Evolutionary conservation across 2,113 vertebrate species (phyloP).

Genomic region (Antechinus stuartii): DNA sequence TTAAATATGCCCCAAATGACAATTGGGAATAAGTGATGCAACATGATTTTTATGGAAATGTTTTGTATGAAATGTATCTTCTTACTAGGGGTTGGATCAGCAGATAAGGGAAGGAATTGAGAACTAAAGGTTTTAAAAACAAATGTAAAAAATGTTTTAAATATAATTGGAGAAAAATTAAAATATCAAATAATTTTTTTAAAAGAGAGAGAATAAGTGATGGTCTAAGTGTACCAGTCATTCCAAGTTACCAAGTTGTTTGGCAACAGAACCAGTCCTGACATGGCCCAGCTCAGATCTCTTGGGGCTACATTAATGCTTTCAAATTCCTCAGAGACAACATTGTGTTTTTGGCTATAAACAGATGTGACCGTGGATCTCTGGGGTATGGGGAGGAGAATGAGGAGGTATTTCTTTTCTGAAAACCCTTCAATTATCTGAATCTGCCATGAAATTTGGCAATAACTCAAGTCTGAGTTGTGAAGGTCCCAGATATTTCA

Average conservation of each 20-base stretch:
- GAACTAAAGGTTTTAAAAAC: not conserved
- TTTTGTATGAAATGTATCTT: no score
- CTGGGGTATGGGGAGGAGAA: constrained; percentile 18
- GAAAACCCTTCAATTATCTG: constrained; percentile 4
- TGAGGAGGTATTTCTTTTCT: constrained; percentile 49
- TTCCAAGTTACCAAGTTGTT: not conserved
- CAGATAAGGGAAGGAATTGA: no score
- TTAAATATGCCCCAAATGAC: constrained; percentile 18
- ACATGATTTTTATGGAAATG: no score
- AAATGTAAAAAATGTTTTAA: constrained; percentile 28
- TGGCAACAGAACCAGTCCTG: constrained; percentile 35
- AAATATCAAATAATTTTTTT: no score
- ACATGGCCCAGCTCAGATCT: constrained; percentile 4
- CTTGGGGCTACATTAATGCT: not conserved
- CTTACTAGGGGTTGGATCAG: no score
- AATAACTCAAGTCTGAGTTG: constrained; percentile 38
- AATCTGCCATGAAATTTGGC: constrained; percentile 23
- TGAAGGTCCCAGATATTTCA: not conserved
- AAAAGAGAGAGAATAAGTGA: not conserved
- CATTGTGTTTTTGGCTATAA: constrained; percentile 47
- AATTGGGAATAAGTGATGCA: not conserved
- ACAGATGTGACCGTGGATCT: constrained; percentile 43
- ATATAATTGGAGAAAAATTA: no score
- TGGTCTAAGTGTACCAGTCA: constrained; percentile 28
- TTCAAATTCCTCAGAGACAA: constrained; percentile 20